Evolutionary conservation across 2,113 vertebrate species (phyloP).

Genomic region (Donacobius atricapilla): DNA sequence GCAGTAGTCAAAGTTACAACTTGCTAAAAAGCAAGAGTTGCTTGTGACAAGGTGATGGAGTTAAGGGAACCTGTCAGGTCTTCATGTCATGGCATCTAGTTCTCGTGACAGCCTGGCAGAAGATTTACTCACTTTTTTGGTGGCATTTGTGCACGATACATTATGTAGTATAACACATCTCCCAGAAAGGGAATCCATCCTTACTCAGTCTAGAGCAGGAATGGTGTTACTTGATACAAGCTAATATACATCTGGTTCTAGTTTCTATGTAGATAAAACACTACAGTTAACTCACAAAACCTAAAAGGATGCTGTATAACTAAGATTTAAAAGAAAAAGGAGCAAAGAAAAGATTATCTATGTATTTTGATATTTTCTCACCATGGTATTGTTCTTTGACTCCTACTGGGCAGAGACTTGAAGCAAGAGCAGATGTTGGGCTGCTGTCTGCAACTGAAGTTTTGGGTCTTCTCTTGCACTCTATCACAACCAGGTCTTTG

Average conservation of each 20-base stretch:
- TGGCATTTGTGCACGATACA: neutral
- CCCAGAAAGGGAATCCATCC: neutral
- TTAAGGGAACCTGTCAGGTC: neutral
- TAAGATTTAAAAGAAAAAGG: neutral
- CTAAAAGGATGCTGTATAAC: neutral
- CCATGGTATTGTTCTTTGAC: constrained; percentile 75
- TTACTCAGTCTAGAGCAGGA: neutral
- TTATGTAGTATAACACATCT: neutral
- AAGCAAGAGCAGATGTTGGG: constrained; percentile 72
- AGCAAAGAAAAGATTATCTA: neutral
- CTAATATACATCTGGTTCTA: neutral
- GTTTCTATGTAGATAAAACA: neutral
- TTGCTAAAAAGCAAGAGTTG: neutral
- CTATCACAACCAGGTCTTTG: constrained; percentile 94
- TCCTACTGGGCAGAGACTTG: constrained; percentile 74
- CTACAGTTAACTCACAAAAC: neutral
- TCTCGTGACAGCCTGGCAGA: neutral
- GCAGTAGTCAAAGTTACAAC: neutral
- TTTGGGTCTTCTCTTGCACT: constrained; percentile 93
- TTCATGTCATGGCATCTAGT: neutral
- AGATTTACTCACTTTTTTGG: neutral
- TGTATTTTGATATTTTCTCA: constrained; percentile 52
- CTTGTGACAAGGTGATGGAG: neutral
- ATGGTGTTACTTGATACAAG: neutral
- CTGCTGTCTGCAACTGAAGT: constrained; percentile 74